These are phyloP conservation scores for Lota lota DNA, from an alignment of 2,113 vertebrate species.

Conservation along the genomic window DNA sequence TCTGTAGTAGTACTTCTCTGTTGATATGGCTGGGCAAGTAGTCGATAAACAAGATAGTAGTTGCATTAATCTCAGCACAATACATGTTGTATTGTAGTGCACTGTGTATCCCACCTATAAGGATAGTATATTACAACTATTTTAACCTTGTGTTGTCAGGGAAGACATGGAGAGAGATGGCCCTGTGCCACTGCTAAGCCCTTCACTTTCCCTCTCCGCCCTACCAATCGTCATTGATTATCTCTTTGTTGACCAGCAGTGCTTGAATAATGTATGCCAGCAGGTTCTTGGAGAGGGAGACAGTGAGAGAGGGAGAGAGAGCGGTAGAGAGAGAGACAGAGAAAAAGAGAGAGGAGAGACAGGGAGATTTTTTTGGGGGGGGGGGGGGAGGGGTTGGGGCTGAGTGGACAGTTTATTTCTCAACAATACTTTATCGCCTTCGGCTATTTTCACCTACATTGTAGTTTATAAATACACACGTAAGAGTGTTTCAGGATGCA, in stretches of 20 bases:
- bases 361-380: neutral
- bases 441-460: slow-evolving; percentile 16
- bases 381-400: slow-evolving; percentile 15
- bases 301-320: slow-evolving; percentile 6
- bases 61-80: no score
- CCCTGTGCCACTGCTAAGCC: neutral
- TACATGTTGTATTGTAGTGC: no score
- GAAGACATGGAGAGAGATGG: no score
- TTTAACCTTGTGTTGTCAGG: no score
- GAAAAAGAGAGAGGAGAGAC: slow-evolving; percentile 10
- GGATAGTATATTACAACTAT: no score
- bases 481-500: neutral
- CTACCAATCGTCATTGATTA: slow-evolving; percentile 43
- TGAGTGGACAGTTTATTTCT: slow-evolving; percentile 36
- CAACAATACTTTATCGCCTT: slow-evolving; percentile 23
- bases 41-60: no score
- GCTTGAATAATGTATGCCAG: slow-evolving; percentile 54
- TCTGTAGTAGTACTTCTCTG: no score
- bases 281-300: slow-evolving; percentile 18
- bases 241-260: slow-evolving; percentile 35
- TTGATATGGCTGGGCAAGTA: no score
- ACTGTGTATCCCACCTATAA: no score
- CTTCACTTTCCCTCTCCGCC: slow-evolving; percentile 26
- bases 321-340: slow-evolving; percentile 4
- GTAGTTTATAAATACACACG: slow-evolving; percentile 8